phyloP scores from a whole-genome alignment of 2,888 invertebrate species.

The Adelognathus sp. region DNA sequence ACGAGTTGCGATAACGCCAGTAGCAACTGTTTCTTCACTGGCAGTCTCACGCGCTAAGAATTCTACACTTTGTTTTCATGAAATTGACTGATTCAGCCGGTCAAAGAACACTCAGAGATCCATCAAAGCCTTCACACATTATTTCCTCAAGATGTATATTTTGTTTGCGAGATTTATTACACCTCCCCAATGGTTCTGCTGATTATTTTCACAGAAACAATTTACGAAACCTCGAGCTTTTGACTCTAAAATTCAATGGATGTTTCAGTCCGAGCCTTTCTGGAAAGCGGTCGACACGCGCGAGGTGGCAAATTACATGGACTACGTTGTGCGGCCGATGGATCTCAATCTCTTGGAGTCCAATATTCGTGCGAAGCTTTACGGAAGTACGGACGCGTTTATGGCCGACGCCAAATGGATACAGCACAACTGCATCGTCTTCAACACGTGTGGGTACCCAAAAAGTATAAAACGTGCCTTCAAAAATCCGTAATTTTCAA shows the following conservation, averaged over 20 bases:
- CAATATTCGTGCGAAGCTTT: conserved; percentile 89
- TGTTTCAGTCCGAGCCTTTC: conserved; percentile 89
- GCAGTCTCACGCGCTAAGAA: too few relatives aligned
- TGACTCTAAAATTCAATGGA: too few relatives aligned
- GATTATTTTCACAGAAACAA: neutral
- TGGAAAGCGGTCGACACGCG: conserved; percentile 87
- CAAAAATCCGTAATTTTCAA: too few relatives aligned
- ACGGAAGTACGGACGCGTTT: conserved; percentile 95
- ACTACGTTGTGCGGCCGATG: conserved; percentile 94
- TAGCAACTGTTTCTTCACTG: too few relatives aligned
- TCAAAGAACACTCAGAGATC: too few relatives aligned
- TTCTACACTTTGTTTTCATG: too few relatives aligned
- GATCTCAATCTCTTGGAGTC: conserved; percentile 89
- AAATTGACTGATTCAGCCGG: too few relatives aligned
- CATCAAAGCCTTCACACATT: too few relatives aligned
- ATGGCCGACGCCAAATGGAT: conserved; percentile 96
- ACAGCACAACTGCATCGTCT: conserved; percentile 95
- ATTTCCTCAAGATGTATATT: too few relatives aligned
- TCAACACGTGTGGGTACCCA: conserved; percentile 89
- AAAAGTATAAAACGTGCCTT: neutral
- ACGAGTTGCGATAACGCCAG: too few relatives aligned
- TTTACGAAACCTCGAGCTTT: neutral
- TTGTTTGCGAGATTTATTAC: too few relatives aligned
- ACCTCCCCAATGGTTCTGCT: too few relatives aligned
- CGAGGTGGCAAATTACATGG: conserved; percentile 89